phyloP scores from a whole-genome alignment of 2,888 invertebrate species.

The Clunio marinus region DNA sequence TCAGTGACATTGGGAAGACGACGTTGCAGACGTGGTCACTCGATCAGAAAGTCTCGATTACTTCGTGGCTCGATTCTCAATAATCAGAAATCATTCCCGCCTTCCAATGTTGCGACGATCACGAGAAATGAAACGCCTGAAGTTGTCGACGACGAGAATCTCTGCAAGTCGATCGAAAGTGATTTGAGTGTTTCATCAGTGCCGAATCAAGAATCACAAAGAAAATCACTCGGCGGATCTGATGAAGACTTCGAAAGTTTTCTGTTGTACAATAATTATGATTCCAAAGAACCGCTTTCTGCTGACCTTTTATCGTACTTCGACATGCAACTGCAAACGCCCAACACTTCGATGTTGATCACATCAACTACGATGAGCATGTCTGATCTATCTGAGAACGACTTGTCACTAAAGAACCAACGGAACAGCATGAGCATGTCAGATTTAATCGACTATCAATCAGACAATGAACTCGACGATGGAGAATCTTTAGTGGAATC shows the following conservation, averaged over 20 bases:
- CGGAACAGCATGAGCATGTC: constrained; percentile 41
- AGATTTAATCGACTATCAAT: constrained; percentile 41
- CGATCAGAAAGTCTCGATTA: constrained; percentile 43
- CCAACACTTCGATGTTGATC: not conserved
- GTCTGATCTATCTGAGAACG: constrained; percentile 44
- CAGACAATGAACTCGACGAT: constrained; percentile 39
- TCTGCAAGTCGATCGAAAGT: constrained; percentile 14
- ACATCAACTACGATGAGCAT: constrained; percentile 45
- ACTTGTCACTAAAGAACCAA: constrained; percentile 27
- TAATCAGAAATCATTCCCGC: constrained; percentile 24
- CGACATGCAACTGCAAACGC: constrained; percentile 48
- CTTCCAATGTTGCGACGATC: not conserved
- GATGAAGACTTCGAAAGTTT: constrained; percentile 50
- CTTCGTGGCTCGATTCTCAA: constrained; percentile 21
- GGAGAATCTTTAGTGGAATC: constrained; percentile 44
- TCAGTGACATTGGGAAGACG: constrained; percentile 58
- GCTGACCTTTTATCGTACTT: constrained; percentile 50
- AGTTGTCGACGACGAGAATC: constrained; percentile 11
- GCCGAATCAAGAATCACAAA: not conserved
- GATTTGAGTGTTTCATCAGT: not conserved
- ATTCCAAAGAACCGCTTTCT: constrained; percentile 46
- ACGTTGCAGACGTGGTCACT: constrained; percentile 52
- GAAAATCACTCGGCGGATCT: constrained; percentile 41
- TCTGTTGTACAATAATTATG: constrained; percentile 47
- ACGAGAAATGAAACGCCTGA: not conserved